Base-by-base conservation (phyloP, 2,888 invertebrate species). In the Elmis aenea region DNA sequence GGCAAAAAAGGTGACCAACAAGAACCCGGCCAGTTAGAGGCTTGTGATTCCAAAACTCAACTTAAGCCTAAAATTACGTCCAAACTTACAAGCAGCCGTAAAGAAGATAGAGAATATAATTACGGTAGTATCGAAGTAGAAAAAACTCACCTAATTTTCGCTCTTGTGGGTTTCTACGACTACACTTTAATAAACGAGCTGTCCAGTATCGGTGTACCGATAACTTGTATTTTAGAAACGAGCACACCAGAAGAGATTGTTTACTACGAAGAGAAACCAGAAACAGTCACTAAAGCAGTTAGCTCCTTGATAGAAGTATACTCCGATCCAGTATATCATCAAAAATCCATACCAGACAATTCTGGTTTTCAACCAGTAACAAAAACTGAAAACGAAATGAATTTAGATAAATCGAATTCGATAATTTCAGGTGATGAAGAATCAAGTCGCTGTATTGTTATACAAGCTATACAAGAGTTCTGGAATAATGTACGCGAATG, bases 101-200 rank as follows among this genome's bases (percentile, higher is more conserved):
- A 10, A 3, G 14, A 12, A 15, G 13, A 5, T 13, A 13, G n/a
- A 16, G 9, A 5, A 2, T 8, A 9, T 11, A n/a, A 5, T 18
- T 13, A 26, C 37, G 8, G 10, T 13, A 3, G 15, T 30, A 13
- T 26, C 18, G 14, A 25, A 11, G 27, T 44, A 10, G 18, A 22
- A 11, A 6, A 15, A 2, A 40, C 37, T 13, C 33, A 37, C 14
- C 16, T 44, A 5, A 34, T 22, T 22, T 13, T 40, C 16, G 31
- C 40, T n/a, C 11, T 44, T 14, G 23, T 37, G 21, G 31, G 38
- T 3, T 40, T 40, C 25, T 32, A 37, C 13, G 40, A 40, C 12
- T 28, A 27, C 13, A 11, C 25, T 18, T 9, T 44, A 11, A 34
- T 44, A 22, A 12, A 33, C 24, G 22, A 28, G 26, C 13, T 44